Base-by-base conservation (phyloP, 2,888 invertebrate species). In the Drosophila lacicola region DNA sequence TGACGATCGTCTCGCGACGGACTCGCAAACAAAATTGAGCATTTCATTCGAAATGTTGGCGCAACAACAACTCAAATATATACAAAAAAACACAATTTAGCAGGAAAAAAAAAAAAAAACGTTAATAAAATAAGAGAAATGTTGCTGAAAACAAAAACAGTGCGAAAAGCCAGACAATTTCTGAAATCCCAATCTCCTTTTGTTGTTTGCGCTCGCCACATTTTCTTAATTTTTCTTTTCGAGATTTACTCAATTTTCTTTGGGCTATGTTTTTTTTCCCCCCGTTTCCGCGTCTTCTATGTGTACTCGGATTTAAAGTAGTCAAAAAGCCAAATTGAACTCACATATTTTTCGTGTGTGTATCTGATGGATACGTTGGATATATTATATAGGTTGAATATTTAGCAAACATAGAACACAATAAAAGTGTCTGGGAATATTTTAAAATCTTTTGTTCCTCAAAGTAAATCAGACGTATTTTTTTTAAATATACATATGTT, bases 11-110 rank as follows among this genome's bases (percentile, higher is more conserved):
- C 64, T 84, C 89, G 70, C 88, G 56, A 51, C 89, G 85, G 66
- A 84, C 65, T 76, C 85, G 54, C 82, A 89, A 87, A 89, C 85
- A 84, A 89, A 78, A 84, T 84, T 89, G 83, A 84, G 68, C 65
- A 61, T 54, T 74, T 70, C 53, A 55, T 55, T 47, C 37, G 63
- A 79, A 73, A 70, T 70, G 82, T 70, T 74, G 68, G 61, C 69
- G 63, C 69, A 78, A 67, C 70, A 70, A 69, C 57, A 79, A 50
- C 53, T 66, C 45, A 69, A 66, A 71, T 68, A 60, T 64, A 74
- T 42, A 73, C n/a, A n/a, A 64, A 44, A 44, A 41, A 46, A 25
- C 33, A 33, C 33, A 2, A 33, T 33, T 33, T 33, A 51, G 14
- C 50, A 50, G n/a, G n/a, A n/a, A 60, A 39, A 14, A 21, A 66